Evolutionary conservation across 2,113 vertebrate genomes (phyloP).

Genomic region (Mola mola): DNA sequence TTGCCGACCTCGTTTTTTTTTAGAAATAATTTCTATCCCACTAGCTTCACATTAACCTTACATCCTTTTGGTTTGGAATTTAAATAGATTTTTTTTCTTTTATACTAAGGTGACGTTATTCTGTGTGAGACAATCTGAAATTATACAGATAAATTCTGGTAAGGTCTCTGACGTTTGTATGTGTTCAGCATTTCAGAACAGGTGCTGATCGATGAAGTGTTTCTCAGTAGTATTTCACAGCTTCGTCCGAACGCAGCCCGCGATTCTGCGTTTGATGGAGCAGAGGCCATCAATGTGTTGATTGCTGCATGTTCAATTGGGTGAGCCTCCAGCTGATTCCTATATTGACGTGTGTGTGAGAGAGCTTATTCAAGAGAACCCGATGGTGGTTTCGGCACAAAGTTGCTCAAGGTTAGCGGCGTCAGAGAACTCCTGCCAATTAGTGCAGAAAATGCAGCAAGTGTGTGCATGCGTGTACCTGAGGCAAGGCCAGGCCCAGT

Average conservation of each 20-base stretch:
- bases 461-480: constrained; percentile 62
- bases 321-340: constrained; percentile 15
- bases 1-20: constrained; percentile 11
- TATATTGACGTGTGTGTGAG: constrained; percentile 3
- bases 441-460: not conserved
- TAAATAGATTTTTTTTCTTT: not conserved
- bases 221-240: constrained; percentile 2
- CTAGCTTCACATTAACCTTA: constrained; percentile 23
- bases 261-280: constrained; percentile 6
- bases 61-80: constrained; percentile 4
- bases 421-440: not conserved
- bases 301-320: constrained; percentile 13
- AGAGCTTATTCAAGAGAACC: constrained; percentile 12
- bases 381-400: not conserved
- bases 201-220: constrained; percentile 42
- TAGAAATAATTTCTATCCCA: constrained; percentile 21
- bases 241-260: not conserved
- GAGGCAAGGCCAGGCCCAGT: constrained; percentile 80
- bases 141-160: not conserved
- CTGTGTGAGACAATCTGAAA: not conserved
- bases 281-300: constrained; percentile 34
- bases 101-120: not conserved
- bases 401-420: not conserved
- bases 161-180: not conserved
- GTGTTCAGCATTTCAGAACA: not conserved